phyloP scores from a whole-genome alignment of 2,888 invertebrate genomes.

The Drosophila tripunctata region DNA sequence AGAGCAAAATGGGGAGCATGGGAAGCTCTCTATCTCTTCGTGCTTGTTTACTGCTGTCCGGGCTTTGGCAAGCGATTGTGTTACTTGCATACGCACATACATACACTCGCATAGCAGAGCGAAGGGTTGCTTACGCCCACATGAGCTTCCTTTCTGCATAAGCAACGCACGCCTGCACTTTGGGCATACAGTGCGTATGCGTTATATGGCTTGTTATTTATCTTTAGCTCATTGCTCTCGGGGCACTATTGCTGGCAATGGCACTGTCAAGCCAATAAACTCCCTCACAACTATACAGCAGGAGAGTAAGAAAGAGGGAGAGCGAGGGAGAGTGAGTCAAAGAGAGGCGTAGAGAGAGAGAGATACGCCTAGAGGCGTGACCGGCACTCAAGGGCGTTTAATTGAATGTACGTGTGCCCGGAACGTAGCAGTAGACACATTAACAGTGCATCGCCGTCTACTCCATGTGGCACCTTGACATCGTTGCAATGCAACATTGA shows the following conservation, averaged over 20 bases:
- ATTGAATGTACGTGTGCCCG: constrained; percentile 75
- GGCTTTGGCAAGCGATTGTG: constrained; percentile 48
- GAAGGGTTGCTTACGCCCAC: constrained; percentile 34
- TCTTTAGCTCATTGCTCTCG: constrained; percentile 76
- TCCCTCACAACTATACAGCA: constrained; percentile 24
- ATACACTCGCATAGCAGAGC: neutral
- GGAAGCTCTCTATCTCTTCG: constrained; percentile 43
- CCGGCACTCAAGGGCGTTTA: constrained; percentile 77
- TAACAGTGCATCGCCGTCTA: constrained; percentile 64
- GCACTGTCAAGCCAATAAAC: constrained; percentile 69
- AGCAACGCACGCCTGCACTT: constrained; percentile 62
- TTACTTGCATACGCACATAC: constrained; percentile 14
- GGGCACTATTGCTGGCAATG: constrained; percentile 31
- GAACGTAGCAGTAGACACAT: constrained; percentile 70
- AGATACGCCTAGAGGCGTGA: constrained; percentile 39
- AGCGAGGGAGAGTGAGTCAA: neutral
- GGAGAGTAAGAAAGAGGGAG: neutral
- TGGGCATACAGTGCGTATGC: constrained; percentile 73
- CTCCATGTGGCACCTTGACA: constrained; percentile 67
- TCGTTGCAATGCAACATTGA: constrained; percentile 53
- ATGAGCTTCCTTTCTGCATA: constrained; percentile 70
- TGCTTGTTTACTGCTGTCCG: constrained; percentile 71
- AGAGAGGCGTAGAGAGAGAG: neutral
- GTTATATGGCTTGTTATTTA: constrained; percentile 78
- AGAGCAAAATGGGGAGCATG: neutral